Evolutionary conservation across 2,888 invertebrate species (phyloP).

Genomic region (Metellina segmentata): DNA sequence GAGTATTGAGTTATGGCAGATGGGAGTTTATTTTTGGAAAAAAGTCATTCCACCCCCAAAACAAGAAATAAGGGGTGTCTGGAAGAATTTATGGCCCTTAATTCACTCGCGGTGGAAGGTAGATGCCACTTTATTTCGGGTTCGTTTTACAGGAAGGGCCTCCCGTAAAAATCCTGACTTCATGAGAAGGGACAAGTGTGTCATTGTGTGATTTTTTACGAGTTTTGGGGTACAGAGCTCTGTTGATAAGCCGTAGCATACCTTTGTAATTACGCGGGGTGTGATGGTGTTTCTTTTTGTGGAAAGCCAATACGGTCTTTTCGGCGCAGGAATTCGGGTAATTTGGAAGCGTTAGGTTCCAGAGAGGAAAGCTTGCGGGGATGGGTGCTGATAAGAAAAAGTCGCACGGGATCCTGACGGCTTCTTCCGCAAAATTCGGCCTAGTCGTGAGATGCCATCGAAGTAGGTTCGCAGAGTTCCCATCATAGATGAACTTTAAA

Average conservation of each 20-base stretch:
- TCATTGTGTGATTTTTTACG: neutral
- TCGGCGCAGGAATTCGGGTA: neutral
- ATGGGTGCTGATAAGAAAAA: neutral
- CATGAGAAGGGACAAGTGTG: neutral
- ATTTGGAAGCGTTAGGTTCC: neutral
- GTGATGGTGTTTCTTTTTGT: neutral
- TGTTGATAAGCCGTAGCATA: neutral
- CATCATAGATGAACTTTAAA: too few species aligned
- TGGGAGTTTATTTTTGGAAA: constrained; percentile 38
- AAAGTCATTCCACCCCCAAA: neutral
- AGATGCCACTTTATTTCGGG: constrained; percentile 21
- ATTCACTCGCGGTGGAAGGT: neutral
- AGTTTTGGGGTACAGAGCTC: neutral
- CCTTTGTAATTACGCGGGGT: neutral
- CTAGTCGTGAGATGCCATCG: neutral
- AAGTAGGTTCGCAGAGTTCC: too few species aligned
- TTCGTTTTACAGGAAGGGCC: neutral
- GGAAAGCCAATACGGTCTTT: neutral
- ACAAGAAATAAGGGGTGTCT: neutral
- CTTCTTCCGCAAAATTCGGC: neutral
- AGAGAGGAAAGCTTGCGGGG: neutral
- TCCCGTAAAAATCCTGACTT: neutral
- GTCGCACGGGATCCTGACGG: constrained; percentile 29
- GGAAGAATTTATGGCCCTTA: constrained; percentile 12
- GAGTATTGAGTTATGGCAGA: constrained; percentile 33